Conservation (phyloP, 2,888 invertebrate species). For the Leptarthrus brevirostris region DNA sequence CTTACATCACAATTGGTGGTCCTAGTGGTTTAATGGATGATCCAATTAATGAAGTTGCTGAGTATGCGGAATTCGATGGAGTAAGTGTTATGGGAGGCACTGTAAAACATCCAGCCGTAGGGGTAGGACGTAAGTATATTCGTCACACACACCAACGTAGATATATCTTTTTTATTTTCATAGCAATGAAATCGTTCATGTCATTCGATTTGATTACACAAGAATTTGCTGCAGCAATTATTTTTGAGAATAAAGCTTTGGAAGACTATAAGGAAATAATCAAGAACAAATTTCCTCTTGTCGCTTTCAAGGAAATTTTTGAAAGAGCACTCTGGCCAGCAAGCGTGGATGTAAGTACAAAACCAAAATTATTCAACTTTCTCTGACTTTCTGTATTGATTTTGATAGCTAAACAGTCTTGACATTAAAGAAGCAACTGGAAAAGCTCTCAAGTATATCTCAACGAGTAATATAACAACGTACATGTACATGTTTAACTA, state of each 20-base stretch:
- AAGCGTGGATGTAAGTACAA: conserved; percentile 46
- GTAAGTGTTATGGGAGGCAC: conserved; percentile 1
- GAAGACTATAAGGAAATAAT: conserved; percentile 24
- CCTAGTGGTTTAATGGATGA: conserved; percentile 10
- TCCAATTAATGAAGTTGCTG: conserved; percentile 3
- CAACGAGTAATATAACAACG: conserved; percentile 61
- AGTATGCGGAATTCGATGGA: conserved; percentile 18
- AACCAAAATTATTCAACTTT: not conserved
- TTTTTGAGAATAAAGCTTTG: not conserved
- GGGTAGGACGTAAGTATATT: conserved; percentile 17
- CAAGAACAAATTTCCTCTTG: conserved; percentile 30
- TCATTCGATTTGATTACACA: not conserved
- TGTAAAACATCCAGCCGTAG: conserved; percentile 13
- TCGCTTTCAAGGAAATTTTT: conserved; percentile 14
- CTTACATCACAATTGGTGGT: conserved; percentile 33
- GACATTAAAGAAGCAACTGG: conserved; percentile 37
- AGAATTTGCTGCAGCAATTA: not conserved
- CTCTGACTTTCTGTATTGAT: too few relatives aligned
- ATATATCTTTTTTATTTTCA: not conserved
- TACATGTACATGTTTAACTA: conserved; percentile 66
- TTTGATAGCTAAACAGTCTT: conserved; percentile 47
- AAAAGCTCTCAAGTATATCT: conserved; percentile 58
- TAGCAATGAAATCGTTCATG: not conserved
- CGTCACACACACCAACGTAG: too few relatives aligned
- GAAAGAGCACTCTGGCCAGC: conserved; percentile 40